Conservation (phyloP, 2,113 vertebrate species). For the Verasper variegatus region DNA sequence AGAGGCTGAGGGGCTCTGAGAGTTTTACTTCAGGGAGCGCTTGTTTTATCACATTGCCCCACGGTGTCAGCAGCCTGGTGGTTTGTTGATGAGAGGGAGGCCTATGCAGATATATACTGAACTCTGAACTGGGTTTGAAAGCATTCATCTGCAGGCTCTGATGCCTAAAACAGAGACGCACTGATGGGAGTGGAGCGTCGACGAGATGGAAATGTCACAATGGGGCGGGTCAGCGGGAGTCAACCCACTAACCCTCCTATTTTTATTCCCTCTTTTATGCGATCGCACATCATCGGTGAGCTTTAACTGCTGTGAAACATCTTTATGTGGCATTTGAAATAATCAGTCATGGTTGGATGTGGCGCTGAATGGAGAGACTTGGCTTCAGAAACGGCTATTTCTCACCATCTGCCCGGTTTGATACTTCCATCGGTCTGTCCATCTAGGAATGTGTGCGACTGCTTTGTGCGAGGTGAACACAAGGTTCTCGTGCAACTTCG, state of each 20-base stretch:
- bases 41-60: conserved; percentile 27
- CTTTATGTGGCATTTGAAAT: conserved; percentile 42
- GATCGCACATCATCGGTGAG: background rate
- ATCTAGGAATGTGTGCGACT: background rate
- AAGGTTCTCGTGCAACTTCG: background rate
- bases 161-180: conserved; percentile 14
- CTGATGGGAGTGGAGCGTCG: background rate
- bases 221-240: conserved; percentile 45
- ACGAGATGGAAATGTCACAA: conserved; percentile 50
- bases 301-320: conserved; percentile 31
- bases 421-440: conserved; percentile 8
- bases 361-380: conserved; percentile 28
- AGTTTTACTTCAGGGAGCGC: conserved; percentile 6
- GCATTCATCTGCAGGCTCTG: conserved; percentile 33
- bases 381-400: conserved; percentile 6
- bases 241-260: background rate
- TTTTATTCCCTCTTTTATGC: background rate
- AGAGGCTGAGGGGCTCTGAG: conserved; percentile 6
- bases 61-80: conserved; percentile 21
- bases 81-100: conserved; percentile 16
- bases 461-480: conserved; percentile 1
- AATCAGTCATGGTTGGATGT: conserved; percentile 36
- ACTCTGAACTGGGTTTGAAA: conserved; percentile 56
- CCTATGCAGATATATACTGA: conserved; percentile 47
- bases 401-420: conserved; percentile 5